Evolutionary conservation across 2,888 invertebrate genomes (phyloP), one percentile per base, ranked within the genome.

Genomic region (Diaprepes abbreviatus): DNA sequence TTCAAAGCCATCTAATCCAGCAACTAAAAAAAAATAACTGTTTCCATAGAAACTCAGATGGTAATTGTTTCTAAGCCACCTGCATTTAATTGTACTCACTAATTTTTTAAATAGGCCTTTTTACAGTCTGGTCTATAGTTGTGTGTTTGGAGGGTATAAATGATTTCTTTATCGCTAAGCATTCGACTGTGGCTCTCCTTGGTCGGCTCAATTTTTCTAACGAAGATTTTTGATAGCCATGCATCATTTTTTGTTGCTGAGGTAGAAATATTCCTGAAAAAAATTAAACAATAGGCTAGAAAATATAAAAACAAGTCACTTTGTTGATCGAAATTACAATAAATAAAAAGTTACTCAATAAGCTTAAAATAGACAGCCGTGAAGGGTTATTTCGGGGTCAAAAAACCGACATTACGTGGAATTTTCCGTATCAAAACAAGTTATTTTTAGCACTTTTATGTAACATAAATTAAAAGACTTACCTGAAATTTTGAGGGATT

Each of bases 171-270:
- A 85, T 96, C 96, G 79, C 97, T 96, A 52, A 98, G 89, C 92
- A 97, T 94, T 74, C 96, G 92, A 80, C 98, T 98, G 85, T 98
- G 98, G 2, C 97, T 93, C 83, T 97, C 96, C 84, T 96, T 96
- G 1, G 96, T 95, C 3, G 96, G 95, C 82, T 97, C 96, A 81
- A 97, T 95, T 83, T 92, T 94, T 72, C 96, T 89, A 43, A 96
- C 96, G 78, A 96, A 86, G 73, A 97, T 85, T 84, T 95, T 96
- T 75, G 93, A 94, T 66, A 96, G 86, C 95, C 96, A 96, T 76
- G 94, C 92, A 85, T 94, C 94, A 70, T 83, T 85, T 65, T 84
- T 84, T 28, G 81, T 75, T 54, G 83, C 77, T 72, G 83, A 83
- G 50, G 85, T 82, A 50, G 82, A 81, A 33, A 84, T 70, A 31